Conservation (phyloP, 2,113 vertebrate genomes). For the Anseranas semipalmata region DNA sequence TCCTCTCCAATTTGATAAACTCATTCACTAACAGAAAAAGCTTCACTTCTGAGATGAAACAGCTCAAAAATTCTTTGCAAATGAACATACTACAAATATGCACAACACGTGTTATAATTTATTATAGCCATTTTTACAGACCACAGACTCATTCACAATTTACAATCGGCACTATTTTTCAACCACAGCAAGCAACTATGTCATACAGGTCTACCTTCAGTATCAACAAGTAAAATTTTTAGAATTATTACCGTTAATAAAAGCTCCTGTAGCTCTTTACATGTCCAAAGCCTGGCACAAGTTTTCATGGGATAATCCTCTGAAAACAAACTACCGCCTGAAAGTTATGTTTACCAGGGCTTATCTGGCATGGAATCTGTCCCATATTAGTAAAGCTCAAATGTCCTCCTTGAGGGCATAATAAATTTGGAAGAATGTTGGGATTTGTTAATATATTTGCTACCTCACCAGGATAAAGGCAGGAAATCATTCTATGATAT, state of each 20-base stretch:
- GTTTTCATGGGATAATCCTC: not conserved
- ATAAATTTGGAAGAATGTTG: slow-evolving; percentile 25
- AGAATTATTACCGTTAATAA: slow-evolving; percentile 30
- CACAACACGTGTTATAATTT: not conserved
- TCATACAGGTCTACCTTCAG: not conserved
- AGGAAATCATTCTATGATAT: slow-evolving; percentile 46
- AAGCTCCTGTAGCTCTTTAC: slow-evolving; percentile 9
- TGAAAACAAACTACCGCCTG: slow-evolving; percentile 31
- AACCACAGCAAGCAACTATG: slow-evolving; percentile 5
- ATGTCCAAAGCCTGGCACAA: not conserved
- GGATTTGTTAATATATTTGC: slow-evolving; percentile 29
- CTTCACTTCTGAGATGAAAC: not conserved
- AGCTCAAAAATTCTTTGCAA: not conserved
- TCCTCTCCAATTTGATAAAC: not conserved
- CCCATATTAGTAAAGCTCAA: not conserved
- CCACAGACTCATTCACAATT: slow-evolving; percentile 13
- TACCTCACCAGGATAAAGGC: slow-evolving; percentile 13
- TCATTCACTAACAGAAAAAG: not conserved
- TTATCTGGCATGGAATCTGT: slow-evolving; percentile 16
- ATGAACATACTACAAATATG: not conserved
- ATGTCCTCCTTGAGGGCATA: not conserved
- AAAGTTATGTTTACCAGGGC: slow-evolving; percentile 6
- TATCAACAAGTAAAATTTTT: slow-evolving; percentile 21
- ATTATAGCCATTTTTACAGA: slow-evolving; percentile 16
- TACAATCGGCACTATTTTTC: slow-evolving; percentile 10